Conservation (phyloP, 2,113 vertebrate species). For the Eublepharis macularius region DNA sequence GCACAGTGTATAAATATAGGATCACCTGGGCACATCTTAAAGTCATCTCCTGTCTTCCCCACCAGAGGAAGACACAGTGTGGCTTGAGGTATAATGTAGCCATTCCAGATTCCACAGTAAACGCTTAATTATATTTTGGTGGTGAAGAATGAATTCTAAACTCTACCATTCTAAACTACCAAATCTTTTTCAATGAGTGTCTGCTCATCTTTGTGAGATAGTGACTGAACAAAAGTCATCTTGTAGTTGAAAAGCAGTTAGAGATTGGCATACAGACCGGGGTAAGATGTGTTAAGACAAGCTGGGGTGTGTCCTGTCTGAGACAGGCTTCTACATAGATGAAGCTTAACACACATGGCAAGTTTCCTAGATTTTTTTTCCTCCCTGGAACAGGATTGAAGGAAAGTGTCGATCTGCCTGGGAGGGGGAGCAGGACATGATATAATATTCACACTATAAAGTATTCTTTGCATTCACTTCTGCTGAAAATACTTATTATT, state of each 20-base stretch:
- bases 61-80: neutral
- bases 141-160: neutral
- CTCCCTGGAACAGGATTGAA: neutral
- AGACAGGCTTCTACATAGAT: neutral
- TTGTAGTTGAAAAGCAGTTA: neutral
- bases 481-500: neutral
- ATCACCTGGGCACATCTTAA: neutral
- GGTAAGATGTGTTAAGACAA: neutral
- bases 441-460: neutral
- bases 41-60: neutral
- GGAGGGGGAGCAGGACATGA: neutral
- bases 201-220: neutral
- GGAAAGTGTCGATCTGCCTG: neutral
- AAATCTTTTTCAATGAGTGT: neutral
- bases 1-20: too few relatives aligned
- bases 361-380: neutral
- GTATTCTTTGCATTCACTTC: neutral
- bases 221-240: neutral
- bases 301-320: neutral
- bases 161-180: neutral
- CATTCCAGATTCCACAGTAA: neutral
- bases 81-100: neutral
- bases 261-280: neutral
- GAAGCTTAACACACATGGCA: neutral
- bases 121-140: neutral